Percentiles rank a stretch among this genome's conserved stretches.
Evolutionary conservation across 2,113 vertebrate species (phyloP).

Genomic region (Coturnix japonica): DNA sequence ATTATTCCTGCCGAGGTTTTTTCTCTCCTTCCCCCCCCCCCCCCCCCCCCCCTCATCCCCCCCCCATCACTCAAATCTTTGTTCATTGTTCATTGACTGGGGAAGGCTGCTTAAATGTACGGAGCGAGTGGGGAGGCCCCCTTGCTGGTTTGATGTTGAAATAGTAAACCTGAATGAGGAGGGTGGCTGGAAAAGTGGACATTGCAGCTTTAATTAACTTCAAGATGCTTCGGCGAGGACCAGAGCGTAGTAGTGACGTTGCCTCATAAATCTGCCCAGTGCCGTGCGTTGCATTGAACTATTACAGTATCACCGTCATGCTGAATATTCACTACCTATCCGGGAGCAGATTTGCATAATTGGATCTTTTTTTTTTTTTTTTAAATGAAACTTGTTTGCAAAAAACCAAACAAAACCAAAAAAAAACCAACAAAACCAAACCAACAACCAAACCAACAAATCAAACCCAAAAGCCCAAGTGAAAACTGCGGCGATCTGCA

Average conservation of each 20-base stretch:
- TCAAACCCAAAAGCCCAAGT: constrained; percentile 57
- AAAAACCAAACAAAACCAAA: constrained; percentile 65
- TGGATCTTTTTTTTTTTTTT: constrained; percentile 86
- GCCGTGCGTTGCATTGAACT: constrained; percentile 88
- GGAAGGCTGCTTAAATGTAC: constrained; percentile 75
- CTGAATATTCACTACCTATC: constrained; percentile 89
- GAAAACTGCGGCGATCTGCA: constrained; percentile 79
- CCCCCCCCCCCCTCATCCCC: constrained; percentile 5
- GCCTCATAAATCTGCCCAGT: constrained; percentile 90
- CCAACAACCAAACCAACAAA: too few relatives aligned
- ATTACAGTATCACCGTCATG: constrained; percentile 89
- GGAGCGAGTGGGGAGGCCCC: constrained; percentile 61
- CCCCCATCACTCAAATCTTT: constrained; percentile 77
- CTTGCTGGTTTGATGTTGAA: constrained; percentile 71
- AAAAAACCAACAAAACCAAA: too few relatives aligned
- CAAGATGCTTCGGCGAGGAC: constrained; percentile 89
- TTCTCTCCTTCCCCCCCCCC: neutral
- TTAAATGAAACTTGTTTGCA: constrained; percentile 90
- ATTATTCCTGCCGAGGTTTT: constrained; percentile 68
- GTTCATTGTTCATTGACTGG: constrained; percentile 82
- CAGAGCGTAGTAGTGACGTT: constrained; percentile 89
- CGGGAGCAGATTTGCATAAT: constrained; percentile 94
- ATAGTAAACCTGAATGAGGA: constrained; percentile 76
- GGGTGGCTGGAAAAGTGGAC: constrained; percentile 82
- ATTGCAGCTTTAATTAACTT: constrained; percentile 97